Base-by-base conservation (phyloP, 2,888 invertebrate genomes). In the Pollenia labialis region DNA sequence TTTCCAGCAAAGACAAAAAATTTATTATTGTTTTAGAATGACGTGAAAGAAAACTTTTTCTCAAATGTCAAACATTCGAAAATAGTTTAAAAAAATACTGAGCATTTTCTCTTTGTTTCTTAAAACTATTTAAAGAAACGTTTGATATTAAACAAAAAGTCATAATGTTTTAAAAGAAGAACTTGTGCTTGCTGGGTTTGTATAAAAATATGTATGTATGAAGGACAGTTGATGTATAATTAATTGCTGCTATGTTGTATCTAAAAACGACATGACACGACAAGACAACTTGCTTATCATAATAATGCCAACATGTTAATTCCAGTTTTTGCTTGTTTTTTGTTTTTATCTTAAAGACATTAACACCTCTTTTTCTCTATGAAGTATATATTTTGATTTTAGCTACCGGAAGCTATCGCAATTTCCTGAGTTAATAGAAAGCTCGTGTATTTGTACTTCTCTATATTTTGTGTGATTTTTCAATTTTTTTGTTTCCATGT, bases 371-470 rank as follows among this genome's bases (percentile, higher is more conserved):
- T 62, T 76, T 68, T 40, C 8, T 52, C 40, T 42, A 10, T 40
- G 7, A 0, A 18, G 40, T 42, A 11, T 42, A 1, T 42, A 60
- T 62, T 18, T 76, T 54, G 42, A 18, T 44, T 54, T 71, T 64
- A 40, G 40, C 50, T 54, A 58, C 42, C 81, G 75, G 81, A 75
- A 68, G 81, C 50, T 52, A 32, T 32, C 44, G 40, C 56, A 74
- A 74, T 74, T 66, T 72, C n/a, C 69, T 56, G 11, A 58, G 58
- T 72, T 16, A 7, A n/a, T 7, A 48, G 23, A 69, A 54, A 66
- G 23, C 18, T 48, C 12, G 40, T 11, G 7, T 23, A 48, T 23
- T 56, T 60, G 68, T 46, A 58, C 1, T 48, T 64, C 56, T 7
- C 8, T 42, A n/a, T 2, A 54, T 50, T 69, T 18, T 46, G 46